Percentiles rank a stretch among this genome's conserved stretches.
Evolutionary conservation across 2,113 vertebrate species (phyloP).

Genomic region (Scophthalmus maximus): DNA sequence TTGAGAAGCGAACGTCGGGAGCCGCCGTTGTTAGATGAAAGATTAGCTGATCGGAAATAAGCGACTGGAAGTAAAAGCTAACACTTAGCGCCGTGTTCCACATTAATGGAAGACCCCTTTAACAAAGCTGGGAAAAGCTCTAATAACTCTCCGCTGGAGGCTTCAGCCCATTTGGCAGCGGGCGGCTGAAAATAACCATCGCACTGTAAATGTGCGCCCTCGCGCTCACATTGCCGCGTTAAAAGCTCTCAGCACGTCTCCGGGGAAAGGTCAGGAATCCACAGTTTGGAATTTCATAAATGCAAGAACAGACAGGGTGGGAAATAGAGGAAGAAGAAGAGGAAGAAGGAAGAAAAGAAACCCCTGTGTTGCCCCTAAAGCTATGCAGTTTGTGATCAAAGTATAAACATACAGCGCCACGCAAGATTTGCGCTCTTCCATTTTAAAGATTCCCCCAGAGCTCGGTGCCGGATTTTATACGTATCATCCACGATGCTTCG

Average conservation of each 20-base stretch:
- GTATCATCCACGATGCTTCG: conserved; percentile 20
- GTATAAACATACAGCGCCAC: not conserved
- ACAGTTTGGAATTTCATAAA: conserved; percentile 7
- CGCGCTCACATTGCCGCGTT: not conserved
- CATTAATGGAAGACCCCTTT: conserved; percentile 4
- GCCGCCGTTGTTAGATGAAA: conserved; percentile 19
- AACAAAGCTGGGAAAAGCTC: conserved; percentile 29
- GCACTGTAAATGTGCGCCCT: conserved; percentile 15
- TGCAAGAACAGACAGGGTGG: not conserved
- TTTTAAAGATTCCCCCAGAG: conserved; percentile 30
- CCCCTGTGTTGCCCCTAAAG: conserved; percentile 11
- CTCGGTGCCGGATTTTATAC: conserved; percentile 3
- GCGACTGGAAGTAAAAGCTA: conserved; percentile 27
- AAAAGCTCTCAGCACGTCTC: not conserved
- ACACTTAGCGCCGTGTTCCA: conserved; percentile 9
- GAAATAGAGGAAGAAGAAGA: no score
- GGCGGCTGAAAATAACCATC: not conserved
- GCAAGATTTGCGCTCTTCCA: conserved; percentile 38
- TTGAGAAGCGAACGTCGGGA: conserved; percentile 1
- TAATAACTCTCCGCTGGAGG: not conserved
- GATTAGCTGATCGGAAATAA: conserved; percentile 22
- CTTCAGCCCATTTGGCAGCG: not conserved
- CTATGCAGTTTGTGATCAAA: conserved; percentile 31
- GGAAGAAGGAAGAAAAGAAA: not conserved
- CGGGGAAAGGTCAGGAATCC: conserved; percentile 23